phyloP scores from a whole-genome alignment of 2,888 invertebrate species.

The Macrophya alboannulata region DNA sequence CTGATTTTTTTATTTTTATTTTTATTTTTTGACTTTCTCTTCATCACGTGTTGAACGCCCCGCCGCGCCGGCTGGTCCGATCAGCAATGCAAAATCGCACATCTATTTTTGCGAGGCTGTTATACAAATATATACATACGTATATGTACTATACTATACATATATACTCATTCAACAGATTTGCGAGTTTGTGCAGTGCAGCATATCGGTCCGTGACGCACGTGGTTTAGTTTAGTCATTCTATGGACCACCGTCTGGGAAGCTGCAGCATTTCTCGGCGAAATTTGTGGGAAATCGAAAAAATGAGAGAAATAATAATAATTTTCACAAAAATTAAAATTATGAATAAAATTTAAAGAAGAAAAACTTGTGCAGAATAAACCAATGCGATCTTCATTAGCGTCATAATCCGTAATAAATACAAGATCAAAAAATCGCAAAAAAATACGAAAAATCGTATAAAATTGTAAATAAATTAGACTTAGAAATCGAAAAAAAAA shows the following conservation, averaged over 20 bases:
- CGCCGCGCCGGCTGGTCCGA: neutral
- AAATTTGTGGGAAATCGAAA: neutral
- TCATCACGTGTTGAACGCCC: neutral
- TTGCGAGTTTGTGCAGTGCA: slow-evolving; percentile 31
- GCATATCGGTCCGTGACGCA: slow-evolving; percentile 45
- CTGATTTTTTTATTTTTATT: too few species aligned
- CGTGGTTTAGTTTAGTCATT: slow-evolving; percentile 49
- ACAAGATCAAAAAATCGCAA: too few species aligned
- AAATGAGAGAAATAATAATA: neutral
- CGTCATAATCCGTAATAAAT: too few species aligned
- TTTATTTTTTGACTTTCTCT: neutral
- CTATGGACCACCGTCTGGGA: neutral
- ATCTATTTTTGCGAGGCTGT: slow-evolving; percentile 7
- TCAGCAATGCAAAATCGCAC: neutral
- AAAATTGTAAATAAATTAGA: too few species aligned
- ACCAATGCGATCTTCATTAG: too few species aligned
- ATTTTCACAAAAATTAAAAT: neutral
- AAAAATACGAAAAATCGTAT: too few species aligned
- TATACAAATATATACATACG: neutral
- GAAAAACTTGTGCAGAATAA: neutral
- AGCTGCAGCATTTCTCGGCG: neutral
- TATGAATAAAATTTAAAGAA: neutral
- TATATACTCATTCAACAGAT: neutral
- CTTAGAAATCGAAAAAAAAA: too few species aligned
- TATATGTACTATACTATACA: too few species aligned